phyloP scores from a whole-genome alignment of 2,797 vertebrate genomes.

The Alfaro cultratus region DNA sequence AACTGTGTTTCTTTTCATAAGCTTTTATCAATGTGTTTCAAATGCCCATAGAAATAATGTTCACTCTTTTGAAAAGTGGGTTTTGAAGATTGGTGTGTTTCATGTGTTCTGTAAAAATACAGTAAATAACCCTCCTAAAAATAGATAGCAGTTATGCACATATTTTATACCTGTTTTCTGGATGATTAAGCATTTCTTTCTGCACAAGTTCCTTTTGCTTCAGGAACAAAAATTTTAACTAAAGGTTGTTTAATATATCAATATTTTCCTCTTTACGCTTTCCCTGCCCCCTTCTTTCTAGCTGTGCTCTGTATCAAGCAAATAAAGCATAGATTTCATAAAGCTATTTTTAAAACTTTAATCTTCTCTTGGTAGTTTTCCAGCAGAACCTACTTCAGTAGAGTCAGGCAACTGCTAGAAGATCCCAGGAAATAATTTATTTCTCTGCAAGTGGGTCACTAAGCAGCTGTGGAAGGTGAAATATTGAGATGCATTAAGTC shows the following conservation, averaged over 20 bases:
- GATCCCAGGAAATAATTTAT: constrained; percentile 68
- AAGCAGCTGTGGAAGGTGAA: constrained; percentile 67
- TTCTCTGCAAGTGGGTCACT: constrained; percentile 70
- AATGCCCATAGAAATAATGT: background rate
- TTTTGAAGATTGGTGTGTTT: background rate
- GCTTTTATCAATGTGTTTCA: background rate
- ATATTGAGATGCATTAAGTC: constrained; percentile 72
- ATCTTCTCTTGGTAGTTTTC: constrained; percentile 36
- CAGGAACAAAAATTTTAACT: background rate
- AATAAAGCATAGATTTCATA: constrained; percentile 43
- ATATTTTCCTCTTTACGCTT: background rate
- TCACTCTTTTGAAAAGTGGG: background rate
- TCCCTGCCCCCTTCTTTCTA: background rate
- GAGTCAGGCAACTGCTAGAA: constrained; percentile 38
- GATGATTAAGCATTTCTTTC: background rate
- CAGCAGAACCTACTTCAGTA: constrained; percentile 34
- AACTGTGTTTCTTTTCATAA: background rate
- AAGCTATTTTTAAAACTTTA: constrained; percentile 48
- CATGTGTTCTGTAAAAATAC: background rate
- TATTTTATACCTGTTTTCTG: background rate
- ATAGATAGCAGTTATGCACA: background rate
- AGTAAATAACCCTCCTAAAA: background rate
- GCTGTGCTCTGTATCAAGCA: background rate
- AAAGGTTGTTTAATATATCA: background rate
- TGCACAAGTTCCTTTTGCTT: background rate